Base-by-base conservation (phyloP, 1,140 invertebrate genomes). In the Zophobas morio region DNA sequence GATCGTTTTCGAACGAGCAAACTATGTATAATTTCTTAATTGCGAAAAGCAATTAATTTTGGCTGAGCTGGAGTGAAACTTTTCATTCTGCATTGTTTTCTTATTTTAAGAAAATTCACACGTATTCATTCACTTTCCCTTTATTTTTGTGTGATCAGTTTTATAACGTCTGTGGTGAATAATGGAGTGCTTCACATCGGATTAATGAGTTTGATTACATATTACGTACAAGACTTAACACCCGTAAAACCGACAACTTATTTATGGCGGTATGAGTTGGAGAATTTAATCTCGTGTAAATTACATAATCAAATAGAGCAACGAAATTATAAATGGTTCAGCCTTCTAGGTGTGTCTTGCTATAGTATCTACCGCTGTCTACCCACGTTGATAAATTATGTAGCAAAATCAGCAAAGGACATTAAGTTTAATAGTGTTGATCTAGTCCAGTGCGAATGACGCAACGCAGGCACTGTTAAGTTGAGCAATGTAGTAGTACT, bases 321-420 rank as follows among this genome's bases (percentile, higher is more conserved):
- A 51, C 42, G 42, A 51, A 51, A 51, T 20, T 51, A 51, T 51
- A 51, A 51, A 51, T 51, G n/a, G 49, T n/a, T 51, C 49, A 20
- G 4, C n/a, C 4, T 51, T 51, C 20, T 51, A 20, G 49, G 49
- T 51, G 49, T 51, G 49, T 2, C 49, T 20, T 20, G 20, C 49
- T 2, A n/a, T 51, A 20, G 49, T 51, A 46, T 46, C 42, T 46
- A 8, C 42, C 42, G 42, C 42, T 8, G 42, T 46, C 42, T 46
- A 8, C 49, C 3, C 49, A 51, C 49, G 49, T 51, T 51, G 4
- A 51, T 6, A 20, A 6, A 51, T 20, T 20, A 51, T 51, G 49
- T 51, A 20, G 49, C 49, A 51, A 51, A 51, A 51, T 51, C 49
- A 20, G 49, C 2, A 51, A 51, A 51, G n/a, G 4, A 51, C 49